A percentile compares a stretch with the other conserved stretches of the same genome.
phyloP scores from a whole-genome alignment of 2,888 invertebrate genomes.

The Nephrotoma flavescens region DNA sequence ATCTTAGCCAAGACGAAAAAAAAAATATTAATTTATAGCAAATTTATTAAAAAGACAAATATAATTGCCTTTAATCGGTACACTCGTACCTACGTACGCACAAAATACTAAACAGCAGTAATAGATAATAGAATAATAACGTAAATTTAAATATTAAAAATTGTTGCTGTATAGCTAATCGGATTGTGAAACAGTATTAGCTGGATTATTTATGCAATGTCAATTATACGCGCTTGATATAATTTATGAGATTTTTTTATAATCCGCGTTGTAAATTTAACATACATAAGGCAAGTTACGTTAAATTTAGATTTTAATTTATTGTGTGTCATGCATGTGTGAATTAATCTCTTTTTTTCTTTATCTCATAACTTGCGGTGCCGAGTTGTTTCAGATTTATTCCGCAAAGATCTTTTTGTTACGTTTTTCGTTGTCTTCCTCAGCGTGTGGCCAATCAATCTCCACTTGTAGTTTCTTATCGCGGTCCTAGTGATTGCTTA shows the following conservation, averaged over 20 bases:
- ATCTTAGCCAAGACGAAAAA: neutral
- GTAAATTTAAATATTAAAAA: neutral
- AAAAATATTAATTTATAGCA: neutral
- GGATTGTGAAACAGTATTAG: neutral
- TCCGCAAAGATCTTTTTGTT: too few species aligned
- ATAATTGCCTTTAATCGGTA: neutral
- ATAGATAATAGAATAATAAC: neutral
- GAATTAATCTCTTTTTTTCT: too few species aligned
- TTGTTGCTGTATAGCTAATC: neutral
- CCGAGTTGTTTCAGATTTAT: too few species aligned
- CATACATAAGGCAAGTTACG: neutral
- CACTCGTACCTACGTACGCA: neutral
- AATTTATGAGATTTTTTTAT: neutral
- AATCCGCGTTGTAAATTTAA: neutral
- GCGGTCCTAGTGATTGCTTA: too few species aligned
- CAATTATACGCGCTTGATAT: neutral
- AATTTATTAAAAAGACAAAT: neutral
- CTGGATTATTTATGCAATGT: neutral
- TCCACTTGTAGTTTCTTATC: too few species aligned
- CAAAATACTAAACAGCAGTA: neutral
- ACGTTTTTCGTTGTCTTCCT: too few species aligned
- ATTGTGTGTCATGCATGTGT: too few species aligned
- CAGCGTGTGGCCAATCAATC: too few species aligned
- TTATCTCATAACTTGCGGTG: too few species aligned
- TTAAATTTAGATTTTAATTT: too few species aligned